Evolutionary conservation across 2,888 invertebrate genomes (phyloP), one percentile per base, ranked within the genome.

Genomic region (Mamestra brassicae): DNA sequence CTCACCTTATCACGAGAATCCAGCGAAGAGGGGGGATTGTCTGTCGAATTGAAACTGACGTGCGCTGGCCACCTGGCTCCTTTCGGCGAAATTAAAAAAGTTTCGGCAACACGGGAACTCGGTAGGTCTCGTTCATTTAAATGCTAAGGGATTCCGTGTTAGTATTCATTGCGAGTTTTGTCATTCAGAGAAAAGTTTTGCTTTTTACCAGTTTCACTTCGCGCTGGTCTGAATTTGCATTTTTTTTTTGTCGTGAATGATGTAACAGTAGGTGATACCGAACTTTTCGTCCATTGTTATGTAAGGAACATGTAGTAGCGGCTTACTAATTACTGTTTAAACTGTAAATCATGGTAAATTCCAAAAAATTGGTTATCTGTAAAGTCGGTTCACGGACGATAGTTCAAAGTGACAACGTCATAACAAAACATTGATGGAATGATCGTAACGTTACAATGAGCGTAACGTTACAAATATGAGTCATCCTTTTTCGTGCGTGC

Each of bases 71-170:
- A 96, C 95, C 96, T 96, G 95, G 93, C 90, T 92, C 87, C 93
- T 93, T 93, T 92, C 93, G 91, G 90, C 94, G 92, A 96, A 96
- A 96, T 96, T 96, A 96, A 96, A 96, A 96, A 96, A 96, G 95
- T 96, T 95, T 93, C 90, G 90, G 91, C 90, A 91, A 94, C 93
- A 93, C 91, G 90, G 90, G 89, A 93, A 92, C 90, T 93, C 92
- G 85, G 89, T 86, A 93, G 92, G 91, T 93, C 92, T 91, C 94
- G 90, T 94, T 94, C 94, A 94, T 95, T 95, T 94, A 95, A 95
- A 95, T 95, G 93, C 94, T 94, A 94, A 94, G 93, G 93, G 93
- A 94, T 94, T 93, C 93, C 86, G 88, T 87, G 93, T 94, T 94
- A 93, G 94, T 93, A 95, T 94, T 95, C 94, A 95, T 94, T 93